These are phyloP conservation scores for Drosophila robusta DNA, from an alignment of 2,888 invertebrate genomes.

Conservation along the genomic window DNA sequence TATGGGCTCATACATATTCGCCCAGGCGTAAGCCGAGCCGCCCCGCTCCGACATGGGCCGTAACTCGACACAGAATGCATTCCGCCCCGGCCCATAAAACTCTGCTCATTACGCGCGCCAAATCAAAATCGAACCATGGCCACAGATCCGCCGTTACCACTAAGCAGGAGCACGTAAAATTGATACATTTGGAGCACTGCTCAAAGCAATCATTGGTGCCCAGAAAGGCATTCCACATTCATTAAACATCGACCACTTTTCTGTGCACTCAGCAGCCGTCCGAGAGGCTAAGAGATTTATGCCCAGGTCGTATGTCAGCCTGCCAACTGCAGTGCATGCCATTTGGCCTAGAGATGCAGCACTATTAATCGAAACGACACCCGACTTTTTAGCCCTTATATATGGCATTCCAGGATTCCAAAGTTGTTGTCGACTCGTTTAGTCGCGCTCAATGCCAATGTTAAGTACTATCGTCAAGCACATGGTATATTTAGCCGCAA, in stretches of 20 bases:
- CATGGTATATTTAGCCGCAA: background rate
- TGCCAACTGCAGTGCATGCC: constrained; percentile 39
- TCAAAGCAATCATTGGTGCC: constrained; percentile 27
- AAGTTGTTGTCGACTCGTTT: too few relatives aligned
- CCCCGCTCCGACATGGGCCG: background rate
- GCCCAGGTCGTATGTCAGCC: constrained; percentile 44
- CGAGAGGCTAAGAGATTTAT: constrained; percentile 49
- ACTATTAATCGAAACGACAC: too few relatives aligned
- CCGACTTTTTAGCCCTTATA: too few relatives aligned
- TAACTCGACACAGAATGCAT: constrained; percentile 49
- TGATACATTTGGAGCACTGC: constrained; percentile 65
- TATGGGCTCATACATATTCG: constrained; percentile 60
- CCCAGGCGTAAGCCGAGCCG: constrained; percentile 30
- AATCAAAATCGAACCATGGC: constrained; percentile 70
- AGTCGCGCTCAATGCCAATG: too few relatives aligned
- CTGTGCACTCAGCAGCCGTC: constrained; percentile 60
- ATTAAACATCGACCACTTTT: constrained; percentile 70
- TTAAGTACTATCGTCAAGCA: too few relatives aligned
- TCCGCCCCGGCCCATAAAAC: constrained; percentile 60
- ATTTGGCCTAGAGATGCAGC: constrained; percentile 37
- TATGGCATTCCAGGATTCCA: too few relatives aligned
- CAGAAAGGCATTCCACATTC: constrained; percentile 51
- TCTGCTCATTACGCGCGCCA: constrained; percentile 70
- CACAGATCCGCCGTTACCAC: constrained; percentile 39
- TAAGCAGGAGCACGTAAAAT: constrained; percentile 66